Evolutionary conservation across 2,888 invertebrate genomes (phyloP), one percentile per base, ranked within the genome.

Genomic region (Ophraella communa): DNA sequence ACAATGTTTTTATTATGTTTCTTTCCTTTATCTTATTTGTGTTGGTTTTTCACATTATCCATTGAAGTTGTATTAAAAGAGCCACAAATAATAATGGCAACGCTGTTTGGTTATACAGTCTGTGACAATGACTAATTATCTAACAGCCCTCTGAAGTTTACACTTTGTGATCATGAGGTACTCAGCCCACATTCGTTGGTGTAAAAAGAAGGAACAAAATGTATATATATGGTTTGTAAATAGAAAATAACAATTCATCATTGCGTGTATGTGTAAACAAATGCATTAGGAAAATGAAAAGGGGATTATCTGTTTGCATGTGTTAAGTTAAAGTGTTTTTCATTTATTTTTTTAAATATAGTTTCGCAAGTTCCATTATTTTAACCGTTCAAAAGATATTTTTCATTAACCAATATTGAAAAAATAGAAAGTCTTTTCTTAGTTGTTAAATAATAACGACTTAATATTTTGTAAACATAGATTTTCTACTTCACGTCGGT

Each of bases 121-220:
- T 8, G n/a, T 51, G 49, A 51, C 49, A 51, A 17, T 51, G 49
- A 51, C 49, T 51, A 51, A 51, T 51, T 51, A 27, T 51, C 49
- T 10, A 51, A 17, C 27, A 23, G 14, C 49, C 49, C 49, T 49
- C 47, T 18, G 14, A 24, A 23, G 49, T 24, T 51, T 10, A 51
- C 27, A 30, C 27, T 51, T 45, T 45, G 27, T 51, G 27, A 51
- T 51, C 49, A 51, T 24, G 24, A 51, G 49, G 14, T 18, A 17
- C 27, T 51, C 49, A 10, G 14, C 27, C 49, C 49, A 51, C 49
- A 10, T 51, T 27, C 10, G 10, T 27, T 51, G 8, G 7, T 51
- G 45, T 45, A 45, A 21, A 45, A 45, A 21, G 11, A 11, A 14
- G 35, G 14, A 35, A 14, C n/a, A 39, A 39, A 5, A 17, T 30